phyloP scores from a whole-genome alignment of 2,797 vertebrate genomes.

The Micropoecilia bifurca region DNA sequence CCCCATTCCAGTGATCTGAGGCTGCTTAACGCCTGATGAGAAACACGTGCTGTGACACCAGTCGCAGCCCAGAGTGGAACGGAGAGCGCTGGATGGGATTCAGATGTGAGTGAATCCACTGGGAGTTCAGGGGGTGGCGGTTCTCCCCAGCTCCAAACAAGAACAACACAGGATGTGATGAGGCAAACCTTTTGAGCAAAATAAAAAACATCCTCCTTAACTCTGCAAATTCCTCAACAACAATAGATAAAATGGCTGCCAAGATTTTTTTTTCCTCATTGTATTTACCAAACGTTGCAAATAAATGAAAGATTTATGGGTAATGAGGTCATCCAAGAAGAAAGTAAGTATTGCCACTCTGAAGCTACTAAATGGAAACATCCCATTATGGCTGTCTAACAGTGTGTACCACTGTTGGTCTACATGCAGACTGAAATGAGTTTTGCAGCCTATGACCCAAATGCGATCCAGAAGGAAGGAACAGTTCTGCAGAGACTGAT shows the following conservation, averaged over 20 bases:
- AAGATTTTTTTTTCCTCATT: conserved; percentile 19
- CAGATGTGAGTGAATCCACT: not conserved
- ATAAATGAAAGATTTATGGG: conserved; percentile 40
- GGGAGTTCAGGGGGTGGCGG: not conserved
- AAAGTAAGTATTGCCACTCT: conserved; percentile 12
- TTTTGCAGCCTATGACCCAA: conserved; percentile 20
- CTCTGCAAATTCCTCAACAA: conserved; percentile 51
- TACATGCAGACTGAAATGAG: conserved; percentile 16
- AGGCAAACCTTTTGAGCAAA: conserved; percentile 48
- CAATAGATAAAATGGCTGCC: conserved; percentile 57
- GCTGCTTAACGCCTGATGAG: conserved; percentile 43
- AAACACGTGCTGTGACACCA: conserved; percentile 45
- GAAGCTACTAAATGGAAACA: conserved; percentile 12
- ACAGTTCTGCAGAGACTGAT: conserved; percentile 7
- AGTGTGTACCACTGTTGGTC: not conserved
- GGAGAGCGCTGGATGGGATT: not conserved
- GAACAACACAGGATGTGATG: conserved; percentile 55
- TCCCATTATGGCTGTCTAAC: not conserved
- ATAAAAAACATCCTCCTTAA: conserved; percentile 60
- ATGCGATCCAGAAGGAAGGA: conserved; percentile 25
- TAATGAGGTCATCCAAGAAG: conserved; percentile 45
- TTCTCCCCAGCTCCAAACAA: conserved; percentile 18
- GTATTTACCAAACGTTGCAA: conserved; percentile 18
- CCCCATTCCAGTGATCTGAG: conserved; percentile 8
- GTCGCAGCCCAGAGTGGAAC: conserved; percentile 24